Evolutionary conservation across 2,797 vertebrate species (phyloP).

Genomic region (Darevskia mixta): DNA sequence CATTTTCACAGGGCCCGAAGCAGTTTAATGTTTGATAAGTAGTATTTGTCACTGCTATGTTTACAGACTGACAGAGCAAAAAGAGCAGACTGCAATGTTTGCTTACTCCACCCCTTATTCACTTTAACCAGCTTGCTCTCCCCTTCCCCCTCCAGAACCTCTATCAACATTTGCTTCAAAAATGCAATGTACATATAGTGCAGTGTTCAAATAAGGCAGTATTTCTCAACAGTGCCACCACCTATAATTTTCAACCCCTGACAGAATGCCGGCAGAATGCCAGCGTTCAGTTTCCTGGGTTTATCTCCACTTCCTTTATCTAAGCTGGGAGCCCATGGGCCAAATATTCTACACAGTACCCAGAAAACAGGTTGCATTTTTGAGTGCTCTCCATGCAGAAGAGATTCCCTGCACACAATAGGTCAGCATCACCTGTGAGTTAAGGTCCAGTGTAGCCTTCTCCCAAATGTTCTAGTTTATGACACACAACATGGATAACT

Average conservation of each 20-base stretch:
- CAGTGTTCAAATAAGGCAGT: constrained; percentile 18
- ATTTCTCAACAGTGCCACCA: constrained; percentile 6
- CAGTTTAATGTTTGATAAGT: constrained; percentile 15
- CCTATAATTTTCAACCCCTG: neutral
- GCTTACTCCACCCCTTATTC: constrained; percentile 7
- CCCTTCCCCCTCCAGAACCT: neutral
- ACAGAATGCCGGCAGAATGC: constrained; percentile 1
- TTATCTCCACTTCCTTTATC: constrained; percentile 1
- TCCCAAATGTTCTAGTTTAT: neutral
- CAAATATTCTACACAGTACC: neutral
- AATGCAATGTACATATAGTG: neutral
- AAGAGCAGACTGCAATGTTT: constrained; percentile 18
- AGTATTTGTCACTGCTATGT: constrained; percentile 16
- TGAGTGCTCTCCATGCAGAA: neutral
- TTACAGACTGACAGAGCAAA: constrained; percentile 10
- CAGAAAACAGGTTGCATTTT: neutral
- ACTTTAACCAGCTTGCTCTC: neutral
- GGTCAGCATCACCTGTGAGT: neutral
- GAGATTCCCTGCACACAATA: neutral
- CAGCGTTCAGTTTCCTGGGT: neutral
- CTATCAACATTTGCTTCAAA: neutral
- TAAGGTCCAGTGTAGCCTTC: neutral
- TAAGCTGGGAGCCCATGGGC: neutral
- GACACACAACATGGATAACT: too few species aligned
- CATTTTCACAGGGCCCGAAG: constrained; percentile 6